A percentile compares a stretch with the other conserved stretches of the same genome.
Conservation (phyloP, 2,797 vertebrate genomes). For the Cuculus canorus region DNA sequence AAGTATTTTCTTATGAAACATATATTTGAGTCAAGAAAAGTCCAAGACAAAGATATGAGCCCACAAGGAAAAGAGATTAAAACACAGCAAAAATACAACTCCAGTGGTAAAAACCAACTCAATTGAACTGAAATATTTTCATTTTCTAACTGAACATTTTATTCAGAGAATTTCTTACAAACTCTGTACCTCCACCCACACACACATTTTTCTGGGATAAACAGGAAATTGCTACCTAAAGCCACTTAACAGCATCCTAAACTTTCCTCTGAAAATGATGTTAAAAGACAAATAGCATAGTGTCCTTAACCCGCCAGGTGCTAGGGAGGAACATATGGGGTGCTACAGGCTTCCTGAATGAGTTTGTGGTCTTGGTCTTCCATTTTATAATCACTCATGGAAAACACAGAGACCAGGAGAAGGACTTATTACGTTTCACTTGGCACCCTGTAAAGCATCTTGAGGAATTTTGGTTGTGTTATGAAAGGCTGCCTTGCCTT, state of each 20-base stretch:
- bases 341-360: neutral
- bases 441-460: neutral
- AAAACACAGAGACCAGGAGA: neutral
- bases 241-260: neutral
- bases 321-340: neutral
- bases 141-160: neutral
- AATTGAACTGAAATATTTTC: neutral
- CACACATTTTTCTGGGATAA: neutral
- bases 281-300: neutral
- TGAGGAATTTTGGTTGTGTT: neutral
- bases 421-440: neutral
- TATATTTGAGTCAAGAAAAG: neutral
- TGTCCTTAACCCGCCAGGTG: neutral
- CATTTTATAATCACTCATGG: neutral
- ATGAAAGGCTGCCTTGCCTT: neutral
- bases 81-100: neutral
- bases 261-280: neutral
- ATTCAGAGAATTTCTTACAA: neutral
- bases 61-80: neutral
- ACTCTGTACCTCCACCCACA: neutral
- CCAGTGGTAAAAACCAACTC: neutral
- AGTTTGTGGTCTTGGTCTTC: neutral
- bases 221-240: neutral
- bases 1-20: neutral
- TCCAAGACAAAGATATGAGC: neutral